Evolutionary conservation across 2,797 vertebrate genomes (phyloP).

Genomic region (Tiaroga cobitis): DNA sequence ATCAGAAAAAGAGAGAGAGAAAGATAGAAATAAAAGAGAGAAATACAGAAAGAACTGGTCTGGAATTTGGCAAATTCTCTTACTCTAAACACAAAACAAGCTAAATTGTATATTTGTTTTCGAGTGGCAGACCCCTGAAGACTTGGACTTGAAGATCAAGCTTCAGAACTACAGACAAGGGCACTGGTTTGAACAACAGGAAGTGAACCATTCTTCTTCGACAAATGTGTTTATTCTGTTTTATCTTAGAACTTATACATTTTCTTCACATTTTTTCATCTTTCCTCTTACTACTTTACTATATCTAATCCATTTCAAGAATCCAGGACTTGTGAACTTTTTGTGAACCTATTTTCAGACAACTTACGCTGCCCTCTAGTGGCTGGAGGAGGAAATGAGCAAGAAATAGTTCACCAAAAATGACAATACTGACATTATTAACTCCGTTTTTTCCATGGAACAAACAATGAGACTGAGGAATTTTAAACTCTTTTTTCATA

Average conservation of each 20-base stretch:
- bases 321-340: not conserved
- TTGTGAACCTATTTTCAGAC: constrained; percentile 24
- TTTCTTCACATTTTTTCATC: constrained; percentile 49
- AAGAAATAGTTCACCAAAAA: not conserved
- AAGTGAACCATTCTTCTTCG: not conserved
- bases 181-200: constrained; percentile 1
- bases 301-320: not conserved
- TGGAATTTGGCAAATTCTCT: not conserved
- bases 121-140: not conserved
- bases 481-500: not conserved
- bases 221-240: constrained; percentile 33
- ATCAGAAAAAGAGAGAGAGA: constrained; percentile 38
- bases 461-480: not conserved
- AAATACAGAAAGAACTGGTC: not conserved
- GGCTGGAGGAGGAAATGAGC: constrained; percentile 45
- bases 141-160: not conserved
- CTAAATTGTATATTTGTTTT: not conserved
- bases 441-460: not conserved
- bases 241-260: constrained; percentile 51
- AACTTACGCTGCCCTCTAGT: constrained; percentile 73
- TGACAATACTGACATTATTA: not conserved
- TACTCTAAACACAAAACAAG: not conserved
- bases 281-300: not conserved
- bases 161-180: not conserved
- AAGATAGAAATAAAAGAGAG: not conserved